Percentiles rank a stretch among this genome's conserved stretches.
phyloP scores from a whole-genome alignment of 2,113 vertebrate genomes.

The Rostratula benghalensis region DNA sequence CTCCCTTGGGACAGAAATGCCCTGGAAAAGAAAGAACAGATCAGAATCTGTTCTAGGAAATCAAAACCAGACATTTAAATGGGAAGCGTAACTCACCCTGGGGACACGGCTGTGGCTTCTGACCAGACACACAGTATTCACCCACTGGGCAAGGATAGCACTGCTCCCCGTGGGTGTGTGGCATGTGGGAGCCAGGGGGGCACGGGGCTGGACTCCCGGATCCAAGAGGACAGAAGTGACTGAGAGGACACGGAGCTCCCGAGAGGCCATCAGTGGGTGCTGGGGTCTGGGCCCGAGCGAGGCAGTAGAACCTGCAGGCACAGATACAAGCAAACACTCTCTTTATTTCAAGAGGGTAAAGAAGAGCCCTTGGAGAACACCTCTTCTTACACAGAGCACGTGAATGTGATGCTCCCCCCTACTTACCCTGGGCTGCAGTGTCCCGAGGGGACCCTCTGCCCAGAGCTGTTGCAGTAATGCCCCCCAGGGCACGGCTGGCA shows the following conservation, averaged over 20 bases:
- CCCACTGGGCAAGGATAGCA: constrained; percentile 83
- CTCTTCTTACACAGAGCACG: neutral
- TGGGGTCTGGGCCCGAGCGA: neutral
- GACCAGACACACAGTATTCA: constrained; percentile 80
- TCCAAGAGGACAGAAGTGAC: constrained; percentile 81
- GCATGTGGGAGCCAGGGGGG: constrained; percentile 78
- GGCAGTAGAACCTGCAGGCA: constrained; percentile 55
- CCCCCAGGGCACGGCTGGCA: constrained; percentile 80
- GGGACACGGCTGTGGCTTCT: constrained; percentile 78
- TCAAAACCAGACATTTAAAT: accelerated
- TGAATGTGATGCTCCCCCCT: accelerated
- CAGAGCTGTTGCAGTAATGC: constrained; percentile 76
- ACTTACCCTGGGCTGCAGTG: constrained; percentile 80
- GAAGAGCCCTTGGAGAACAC: neutral
- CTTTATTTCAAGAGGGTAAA: accelerated
- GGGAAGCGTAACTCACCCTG: constrained; percentile 73
- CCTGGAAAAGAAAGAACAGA: constrained; percentile 69
- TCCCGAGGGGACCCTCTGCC: constrained; percentile 74
- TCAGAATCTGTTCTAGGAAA: neutral
- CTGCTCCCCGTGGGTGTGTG: constrained; percentile 64
- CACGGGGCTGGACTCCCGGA: constrained; percentile 72
- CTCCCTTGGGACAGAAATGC: constrained; percentile 85
- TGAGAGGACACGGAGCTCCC: constrained; percentile 77
- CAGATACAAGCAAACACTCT: neutral
- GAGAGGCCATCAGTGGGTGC: constrained; percentile 70